Conservation (phyloP, 2,113 vertebrate species). For the Heterochromis multidens region DNA sequence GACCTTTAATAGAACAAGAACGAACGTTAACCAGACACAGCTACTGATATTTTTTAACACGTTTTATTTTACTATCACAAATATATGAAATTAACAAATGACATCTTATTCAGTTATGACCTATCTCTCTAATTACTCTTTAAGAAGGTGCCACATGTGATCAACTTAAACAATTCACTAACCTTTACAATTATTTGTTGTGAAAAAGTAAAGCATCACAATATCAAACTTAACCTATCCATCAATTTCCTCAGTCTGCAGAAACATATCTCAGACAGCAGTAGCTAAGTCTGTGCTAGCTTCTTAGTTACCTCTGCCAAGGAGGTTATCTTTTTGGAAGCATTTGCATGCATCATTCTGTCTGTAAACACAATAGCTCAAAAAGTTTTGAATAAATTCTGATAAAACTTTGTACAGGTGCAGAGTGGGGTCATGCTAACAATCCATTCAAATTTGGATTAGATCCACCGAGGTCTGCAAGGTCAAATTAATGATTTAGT, state of each 20-base stretch:
- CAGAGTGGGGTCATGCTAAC: not conserved
- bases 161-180: not conserved
- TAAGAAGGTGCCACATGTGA: not conserved
- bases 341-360: not conserved
- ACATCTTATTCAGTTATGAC: not conserved
- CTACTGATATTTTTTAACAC: not conserved
- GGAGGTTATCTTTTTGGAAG: not conserved
- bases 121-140: not conserved
- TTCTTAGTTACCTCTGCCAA: fast-evolving
- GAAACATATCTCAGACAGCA: not conserved
- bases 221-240: not conserved
- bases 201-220: not conserved
- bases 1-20: not conserved
- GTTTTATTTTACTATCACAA: not conserved
- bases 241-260: not conserved
- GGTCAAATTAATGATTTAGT: too few relatives aligned
- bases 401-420: fast-evolving
- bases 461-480: too few relatives aligned
- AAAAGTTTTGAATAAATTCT: not conserved
- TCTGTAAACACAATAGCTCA: not conserved
- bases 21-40: not conserved
- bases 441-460: not conserved
- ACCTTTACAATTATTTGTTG: not conserved
- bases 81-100: not conserved
- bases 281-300: not conserved